Evolutionary conservation across 2,888 invertebrate species (phyloP).

Genomic region (Epinotia ramella): DNA sequence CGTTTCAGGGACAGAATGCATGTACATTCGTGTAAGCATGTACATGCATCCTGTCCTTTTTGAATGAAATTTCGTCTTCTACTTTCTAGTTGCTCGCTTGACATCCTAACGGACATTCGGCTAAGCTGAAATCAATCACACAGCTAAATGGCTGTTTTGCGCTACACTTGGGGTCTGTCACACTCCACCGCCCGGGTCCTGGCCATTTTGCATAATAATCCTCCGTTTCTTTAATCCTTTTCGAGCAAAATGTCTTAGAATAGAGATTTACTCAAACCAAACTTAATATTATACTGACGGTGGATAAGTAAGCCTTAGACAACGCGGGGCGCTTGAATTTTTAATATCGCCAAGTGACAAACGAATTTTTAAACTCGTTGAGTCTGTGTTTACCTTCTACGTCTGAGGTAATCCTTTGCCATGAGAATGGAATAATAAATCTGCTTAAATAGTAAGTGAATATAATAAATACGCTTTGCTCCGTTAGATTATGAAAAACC

Average conservation of each 20-base stretch:
- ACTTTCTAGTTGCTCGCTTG: neutral
- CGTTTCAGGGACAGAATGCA: too few species aligned
- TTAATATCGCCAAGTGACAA: constrained; percentile 68
- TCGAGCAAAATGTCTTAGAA: constrained; percentile 57
- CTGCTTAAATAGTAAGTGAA: neutral
- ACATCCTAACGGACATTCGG: neutral
- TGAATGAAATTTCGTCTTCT: neutral
- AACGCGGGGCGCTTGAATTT: constrained; percentile 70
- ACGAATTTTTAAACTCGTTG: constrained; percentile 57
- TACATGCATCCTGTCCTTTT: neutral
- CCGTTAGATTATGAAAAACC: neutral
- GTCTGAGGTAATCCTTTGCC: constrained; percentile 22
- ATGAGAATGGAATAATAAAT: constrained; percentile 14
- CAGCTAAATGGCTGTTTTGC: constrained; percentile 17
- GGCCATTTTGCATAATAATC: constrained; percentile 56
- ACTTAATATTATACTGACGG: constrained; percentile 71
- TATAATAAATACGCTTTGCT: neutral
- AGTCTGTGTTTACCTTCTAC: constrained; percentile 47
- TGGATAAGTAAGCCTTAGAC: constrained; percentile 67
- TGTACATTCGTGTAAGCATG: neutral
- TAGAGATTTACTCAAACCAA: constrained; percentile 66
- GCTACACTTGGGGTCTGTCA: constrained; percentile 3
- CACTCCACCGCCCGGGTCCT: constrained; percentile 8
- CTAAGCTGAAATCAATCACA: constrained; percentile 20
- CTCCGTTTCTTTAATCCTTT: constrained; percentile 60